Base-by-base conservation (phyloP, 2,113 vertebrate genomes). In the Rhipidura dahli region DNA sequence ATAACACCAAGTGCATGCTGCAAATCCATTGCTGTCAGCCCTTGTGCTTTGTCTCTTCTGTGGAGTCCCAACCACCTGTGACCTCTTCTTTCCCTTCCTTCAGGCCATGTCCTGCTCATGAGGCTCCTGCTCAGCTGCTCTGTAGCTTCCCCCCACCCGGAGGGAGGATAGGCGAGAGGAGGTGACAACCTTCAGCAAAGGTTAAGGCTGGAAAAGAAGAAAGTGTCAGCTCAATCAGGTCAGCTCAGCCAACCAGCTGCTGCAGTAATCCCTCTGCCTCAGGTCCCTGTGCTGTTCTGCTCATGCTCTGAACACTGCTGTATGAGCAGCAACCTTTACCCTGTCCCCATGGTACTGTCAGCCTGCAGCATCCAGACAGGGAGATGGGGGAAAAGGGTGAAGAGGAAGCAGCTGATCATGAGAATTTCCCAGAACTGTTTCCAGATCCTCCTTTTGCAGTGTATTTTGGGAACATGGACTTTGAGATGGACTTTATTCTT, bases 191-290 rank as follows among this genome's bases (percentile, higher is more conserved):
- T 85, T 73, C 77, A 66, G n/a, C 47, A 68, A 19, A 94, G 56
- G 40, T 84, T 95, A 95, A 83, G 71, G 27, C 92, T 90, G 68
- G 54, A 78, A 85, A 83, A 90, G 85, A 70, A 90, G 42, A 64
- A 86, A 90, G 50, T 7, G 16, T 91, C 90, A 88, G 76, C 27
- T 88, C 87, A 70, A 31, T 88, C 87, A 65, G 70, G 85, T 93
- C 85, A 88, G 78, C 59, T 85, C 70, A 59, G 51, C 70, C 82
- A 78, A 31, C 24, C 63, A 49, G 12, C 54, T 81, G 59, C 85
- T 49, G 72, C 51, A 64, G 56, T 61, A 59, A 73, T 72, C 54
- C 63, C 56, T 70, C 31, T 81, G 71, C 64, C 79, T n/a, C 28
- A n/a, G 35, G 54, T 73, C 17, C 13, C 10, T 5, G 3, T 8